Base-by-base conservation (phyloP, 1,140 invertebrate species). In the Odontomachus brunneus region DNA sequence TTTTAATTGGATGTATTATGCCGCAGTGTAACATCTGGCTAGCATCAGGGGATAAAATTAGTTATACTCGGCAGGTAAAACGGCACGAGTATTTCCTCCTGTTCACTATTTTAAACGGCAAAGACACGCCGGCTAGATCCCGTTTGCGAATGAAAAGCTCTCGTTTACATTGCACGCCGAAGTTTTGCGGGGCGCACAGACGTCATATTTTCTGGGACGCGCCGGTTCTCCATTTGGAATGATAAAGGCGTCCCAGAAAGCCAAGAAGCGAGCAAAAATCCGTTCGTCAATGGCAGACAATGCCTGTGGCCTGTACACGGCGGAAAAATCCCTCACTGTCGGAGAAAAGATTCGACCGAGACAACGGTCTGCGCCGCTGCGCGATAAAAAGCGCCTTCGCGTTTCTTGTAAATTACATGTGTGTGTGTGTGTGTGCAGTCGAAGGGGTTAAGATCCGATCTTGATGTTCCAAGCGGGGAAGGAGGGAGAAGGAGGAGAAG, bases 371-470 rank as follows among this genome's bases (percentile, higher is more conserved):
- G 69, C 33, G 65, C 59, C 60, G 48, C 7, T 14, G 4, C 24
- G 24, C 17, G 38, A 57, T 71, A 80, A 80, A 80, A 80, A 71
- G 3, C 75, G 55, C 51, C 57, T 59, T 48, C 65, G 65, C 26
- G 51, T 78, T 80, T 80, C 65, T 80, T 80, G 75, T 80, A 80
- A 80, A 80, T 80, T 80, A 80, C 75, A 69, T 80, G 75, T 69
- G 48, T 63, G 63, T 38, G 53, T n/a, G n/a, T n/a, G n/a, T n/a
- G n/a, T n/a, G n/a, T 22, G 17, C 22, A 22, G 22, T 29, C 65
- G 75, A 80, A 57, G 75, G 38, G 51, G 65, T 80, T 80, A 69
- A 80, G 65, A 80, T 33, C 65, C 69, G 29, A n/a, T n/a, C n/a
- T 53, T 57, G 29, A 2, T 5, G 29, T 33, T 33, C n/a, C n/a